Evolutionary conservation across 2,113 vertebrate genomes (phyloP).

Genomic region (Pagrus major): DNA sequence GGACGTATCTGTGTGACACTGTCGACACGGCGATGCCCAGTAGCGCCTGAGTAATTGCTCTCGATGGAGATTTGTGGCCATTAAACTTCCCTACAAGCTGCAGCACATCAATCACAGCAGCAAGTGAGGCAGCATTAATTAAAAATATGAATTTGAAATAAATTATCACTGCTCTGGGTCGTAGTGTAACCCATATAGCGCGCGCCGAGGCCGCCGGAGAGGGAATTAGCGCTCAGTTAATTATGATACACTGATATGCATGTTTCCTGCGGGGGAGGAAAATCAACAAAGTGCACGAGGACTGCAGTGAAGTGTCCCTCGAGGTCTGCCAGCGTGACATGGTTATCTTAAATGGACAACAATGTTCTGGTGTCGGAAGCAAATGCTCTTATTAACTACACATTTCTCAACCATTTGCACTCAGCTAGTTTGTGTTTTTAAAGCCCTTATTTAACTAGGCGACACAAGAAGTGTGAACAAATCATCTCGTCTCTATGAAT

Average conservation of each 20-base stretch:
- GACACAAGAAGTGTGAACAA: neutral
- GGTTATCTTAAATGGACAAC: slow-evolving; percentile 28
- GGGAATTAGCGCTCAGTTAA: slow-evolving; percentile 53
- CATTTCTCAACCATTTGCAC: neutral
- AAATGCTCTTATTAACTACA: neutral
- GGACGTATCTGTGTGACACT: neutral
- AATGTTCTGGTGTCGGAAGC: slow-evolving; percentile 4
- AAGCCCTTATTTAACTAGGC: neutral
- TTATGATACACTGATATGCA: slow-evolving; percentile 67
- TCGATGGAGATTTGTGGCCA: neutral
- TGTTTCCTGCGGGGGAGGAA: slow-evolving; percentile 40
- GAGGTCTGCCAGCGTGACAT: neutral
- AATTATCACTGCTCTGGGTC: slow-evolving; percentile 38
- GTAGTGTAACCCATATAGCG: neutral
- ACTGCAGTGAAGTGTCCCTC: slow-evolving; percentile 22
- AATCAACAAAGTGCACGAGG: slow-evolving; percentile 36
- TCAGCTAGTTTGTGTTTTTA: neutral
- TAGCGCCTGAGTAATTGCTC: neutral
- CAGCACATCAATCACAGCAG: slow-evolving; percentile 35
- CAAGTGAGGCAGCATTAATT: slow-evolving; percentile 45
- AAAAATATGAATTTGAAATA: slow-evolving; percentile 50
- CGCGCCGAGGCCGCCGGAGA: slow-evolving; percentile 40
- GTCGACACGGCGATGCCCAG: neutral
- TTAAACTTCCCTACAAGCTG: neutral
- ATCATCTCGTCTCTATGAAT: neutral